Base-by-base conservation (phyloP, 2,888 invertebrate species). In the Colostygia pectinataria region DNA sequence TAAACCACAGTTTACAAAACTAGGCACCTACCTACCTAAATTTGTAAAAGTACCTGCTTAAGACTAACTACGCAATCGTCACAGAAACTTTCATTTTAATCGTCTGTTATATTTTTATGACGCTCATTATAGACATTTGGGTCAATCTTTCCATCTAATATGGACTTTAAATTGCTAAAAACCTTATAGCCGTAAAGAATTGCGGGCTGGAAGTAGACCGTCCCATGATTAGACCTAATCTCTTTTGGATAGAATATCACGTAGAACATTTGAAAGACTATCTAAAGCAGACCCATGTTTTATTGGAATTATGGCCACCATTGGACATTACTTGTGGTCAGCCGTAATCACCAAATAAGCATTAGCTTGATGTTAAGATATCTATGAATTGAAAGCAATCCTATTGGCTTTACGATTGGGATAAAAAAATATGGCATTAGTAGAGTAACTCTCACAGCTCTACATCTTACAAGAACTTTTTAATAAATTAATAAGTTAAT, bases 261-360 rank as follows among this genome's bases (percentile, higher is more conserved):
- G 71, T 72, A 67, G 61, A 68, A 70, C 14, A 68, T 70, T 66
- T 63, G 47, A 46, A 25, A 4, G 55, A 4, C 53, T 6, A 33
- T 53, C 52, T 56, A 59, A 55, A 34, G 38, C 36, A 58, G 54
- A 50, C 27, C 10, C 49, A 32, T 57, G 46, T 57, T 62, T 62
- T 57, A 38, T 42, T 40, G 53, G 50, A 61, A 38, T 63, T 66
- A 65, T 64, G 52, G 57, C 55, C 42, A 57, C 49, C 59, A 56
- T 59, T 65, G 44, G 18, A 34, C 24, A 46, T 65, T 68, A 51
- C 62, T 63, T 68, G 75, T 63, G 74, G 75, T 73, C 55, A 59
- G 44, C 9, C 38, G 54, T 52, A 49, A 65, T 66, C 46, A 62
- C 48, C 43, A 32, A 46, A 39, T 51, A 53, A 37, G 43, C 61